Conservation (phyloP, 2,113 vertebrate genomes). For the Murina feae region DNA sequence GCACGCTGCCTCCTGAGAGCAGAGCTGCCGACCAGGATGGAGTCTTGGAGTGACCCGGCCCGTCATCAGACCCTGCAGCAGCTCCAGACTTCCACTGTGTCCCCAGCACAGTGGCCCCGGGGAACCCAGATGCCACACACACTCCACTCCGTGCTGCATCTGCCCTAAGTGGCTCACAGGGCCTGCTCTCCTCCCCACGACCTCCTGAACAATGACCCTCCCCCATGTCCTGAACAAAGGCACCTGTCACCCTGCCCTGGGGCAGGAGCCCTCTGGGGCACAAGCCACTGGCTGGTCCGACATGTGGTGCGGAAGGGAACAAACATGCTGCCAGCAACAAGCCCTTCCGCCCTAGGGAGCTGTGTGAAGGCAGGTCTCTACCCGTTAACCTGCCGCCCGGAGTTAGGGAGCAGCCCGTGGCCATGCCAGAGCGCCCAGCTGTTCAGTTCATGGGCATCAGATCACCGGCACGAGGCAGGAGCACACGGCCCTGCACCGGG, state of each 20-base stretch:
- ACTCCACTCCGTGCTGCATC: too few species aligned
- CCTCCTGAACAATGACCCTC: too few species aligned
- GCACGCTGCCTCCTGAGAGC: not conserved
- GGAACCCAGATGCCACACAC: fast-evolving
- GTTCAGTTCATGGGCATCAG: too few species aligned
- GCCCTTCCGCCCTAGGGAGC: fast-evolving
- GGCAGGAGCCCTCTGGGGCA: not conserved
- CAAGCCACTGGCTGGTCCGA: not conserved
- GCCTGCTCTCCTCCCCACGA: too few species aligned
- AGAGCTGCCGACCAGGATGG: not conserved
- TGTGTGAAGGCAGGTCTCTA: not conserved
- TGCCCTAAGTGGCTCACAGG: too few species aligned
- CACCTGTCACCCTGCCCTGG: not conserved
- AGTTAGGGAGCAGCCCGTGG: too few species aligned
- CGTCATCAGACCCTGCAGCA: too few species aligned
- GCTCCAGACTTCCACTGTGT: fast-evolving
- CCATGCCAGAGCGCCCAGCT: not conserved
- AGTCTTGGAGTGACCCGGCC: not conserved
- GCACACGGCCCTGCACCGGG: not conserved
- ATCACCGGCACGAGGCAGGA: not conserved
- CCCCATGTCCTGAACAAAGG: not conserved
- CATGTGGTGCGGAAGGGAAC: fast-evolving
- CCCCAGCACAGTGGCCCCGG: fast-evolving
- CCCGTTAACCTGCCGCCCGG: too few species aligned
- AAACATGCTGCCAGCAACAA: fast-evolving